A percentile compares a stretch with the other conserved stretches of the same genome.
Evolutionary conservation across 1,140 invertebrate species (phyloP).

Genomic region (Leptinotarsa defecta): DNA sequence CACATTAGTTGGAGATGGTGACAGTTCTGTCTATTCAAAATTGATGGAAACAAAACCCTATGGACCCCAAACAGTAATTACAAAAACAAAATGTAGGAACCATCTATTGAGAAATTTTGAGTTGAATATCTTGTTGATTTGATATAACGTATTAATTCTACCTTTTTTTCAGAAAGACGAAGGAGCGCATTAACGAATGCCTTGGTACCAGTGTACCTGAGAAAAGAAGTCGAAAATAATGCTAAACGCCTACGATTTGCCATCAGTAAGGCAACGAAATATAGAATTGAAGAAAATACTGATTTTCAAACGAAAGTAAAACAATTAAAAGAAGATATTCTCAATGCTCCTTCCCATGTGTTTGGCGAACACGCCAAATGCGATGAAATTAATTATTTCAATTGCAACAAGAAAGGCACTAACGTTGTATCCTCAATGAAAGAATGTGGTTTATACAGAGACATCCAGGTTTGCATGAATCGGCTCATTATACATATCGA

Average conservation of each 20-base stretch:
- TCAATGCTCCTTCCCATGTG: too few relatives aligned
- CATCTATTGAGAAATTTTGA: constrained; percentile 48
- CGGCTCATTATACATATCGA: constrained; percentile 31
- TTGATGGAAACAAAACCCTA: constrained; percentile 20
- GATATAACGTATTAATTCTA: neutral
- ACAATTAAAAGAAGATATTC: too few relatives aligned
- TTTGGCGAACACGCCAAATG: neutral
- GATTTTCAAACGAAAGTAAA: too few relatives aligned
- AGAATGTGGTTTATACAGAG: constrained; percentile 29
- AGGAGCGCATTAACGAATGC: too few relatives aligned
- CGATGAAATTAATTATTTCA: constrained; percentile 41
- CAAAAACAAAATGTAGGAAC: constrained; percentile 51
- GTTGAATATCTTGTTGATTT: constrained; percentile 23
- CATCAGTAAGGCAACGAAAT: too few relatives aligned
- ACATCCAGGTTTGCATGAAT: constrained; percentile 26
- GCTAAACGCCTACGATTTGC: too few relatives aligned
- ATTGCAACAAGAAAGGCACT: constrained; percentile 38
- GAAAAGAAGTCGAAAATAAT: too few relatives aligned
- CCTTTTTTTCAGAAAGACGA: neutral
- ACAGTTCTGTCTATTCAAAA: constrained; percentile 50
- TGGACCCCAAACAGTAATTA: constrained; percentile 24
- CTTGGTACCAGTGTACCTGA: too few relatives aligned
- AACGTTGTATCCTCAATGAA: constrained; percentile 43
- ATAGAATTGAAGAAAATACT: too few relatives aligned
- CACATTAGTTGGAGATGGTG: constrained; percentile 54